phyloP scores from a whole-genome alignment of 1,140 invertebrate genomes.

The Apis cerana region DNA sequence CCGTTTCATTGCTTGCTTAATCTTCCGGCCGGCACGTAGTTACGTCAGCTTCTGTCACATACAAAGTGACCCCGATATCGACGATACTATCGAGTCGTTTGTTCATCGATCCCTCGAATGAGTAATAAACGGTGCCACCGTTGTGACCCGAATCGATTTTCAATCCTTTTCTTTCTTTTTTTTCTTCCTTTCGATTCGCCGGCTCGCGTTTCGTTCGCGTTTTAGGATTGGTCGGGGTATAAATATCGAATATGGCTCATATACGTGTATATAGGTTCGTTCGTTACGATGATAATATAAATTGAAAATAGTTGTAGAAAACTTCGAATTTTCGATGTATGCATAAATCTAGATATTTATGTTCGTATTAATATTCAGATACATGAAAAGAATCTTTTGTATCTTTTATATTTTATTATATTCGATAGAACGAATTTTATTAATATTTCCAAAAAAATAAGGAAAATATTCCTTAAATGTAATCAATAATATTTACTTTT shows the following conservation, averaged over 20 bases:
- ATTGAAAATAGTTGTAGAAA: no score
- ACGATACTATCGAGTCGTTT: slow-evolving; percentile 40
- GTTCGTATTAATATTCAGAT: no score
- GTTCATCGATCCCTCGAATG: slow-evolving; percentile 42
- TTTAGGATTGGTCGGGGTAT: neutral
- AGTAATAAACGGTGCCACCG: slow-evolving; percentile 24
- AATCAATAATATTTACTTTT: no score
- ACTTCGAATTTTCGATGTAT: no score
- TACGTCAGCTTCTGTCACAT: slow-evolving; percentile 60
- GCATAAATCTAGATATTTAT: no score
- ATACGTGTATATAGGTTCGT: no score
- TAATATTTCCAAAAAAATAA: no score
- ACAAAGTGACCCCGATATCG: slow-evolving; percentile 50
- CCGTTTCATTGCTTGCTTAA: slow-evolving; percentile 75
- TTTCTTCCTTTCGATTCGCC: neutral
- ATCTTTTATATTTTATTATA: no score
- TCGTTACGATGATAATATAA: no score
- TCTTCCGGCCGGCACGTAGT: slow-evolving; percentile 64
- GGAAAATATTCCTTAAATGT: no score
- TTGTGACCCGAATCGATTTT: slow-evolving; percentile 47
- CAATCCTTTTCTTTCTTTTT: neutral
- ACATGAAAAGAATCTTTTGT: no score
- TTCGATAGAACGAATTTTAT: no score
- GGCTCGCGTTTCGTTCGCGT: neutral
- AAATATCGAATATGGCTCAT: neutral